Percentiles rank a stretch among this genome's conserved stretches.
These are phyloP conservation scores for Channa striata DNA, from an alignment of 2,797 vertebrate species.

Conservation along the genomic window DNA sequence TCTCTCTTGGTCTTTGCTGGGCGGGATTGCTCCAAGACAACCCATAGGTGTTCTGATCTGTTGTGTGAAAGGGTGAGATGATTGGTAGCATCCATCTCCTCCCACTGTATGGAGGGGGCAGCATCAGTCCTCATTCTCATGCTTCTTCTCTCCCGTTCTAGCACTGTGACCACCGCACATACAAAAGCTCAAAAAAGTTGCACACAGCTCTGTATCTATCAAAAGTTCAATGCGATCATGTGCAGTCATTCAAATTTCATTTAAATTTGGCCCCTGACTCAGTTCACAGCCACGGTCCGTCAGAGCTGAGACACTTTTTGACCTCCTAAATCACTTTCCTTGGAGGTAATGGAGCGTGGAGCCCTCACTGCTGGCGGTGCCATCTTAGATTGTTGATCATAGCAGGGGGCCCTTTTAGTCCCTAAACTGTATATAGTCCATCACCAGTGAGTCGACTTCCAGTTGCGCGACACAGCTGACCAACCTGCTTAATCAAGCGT, in stretches of 20 bases:
- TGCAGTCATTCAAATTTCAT: slow-evolving; percentile 22
- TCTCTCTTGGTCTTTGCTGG: slow-evolving; percentile 6
- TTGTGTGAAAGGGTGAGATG: slow-evolving; percentile 17
- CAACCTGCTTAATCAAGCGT: slow-evolving; percentile 80
- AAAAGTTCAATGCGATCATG: slow-evolving; percentile 4
- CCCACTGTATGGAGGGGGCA: not conserved
- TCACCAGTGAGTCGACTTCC: slow-evolving; percentile 41
- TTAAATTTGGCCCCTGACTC: slow-evolving; percentile 22
- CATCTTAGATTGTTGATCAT: slow-evolving; percentile 65
- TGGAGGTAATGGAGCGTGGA: slow-evolving; percentile 65
- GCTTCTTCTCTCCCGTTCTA: not conserved
- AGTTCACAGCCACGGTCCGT: slow-evolving; percentile 13
- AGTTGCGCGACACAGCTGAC: slow-evolving; percentile 75
- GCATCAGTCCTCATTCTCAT: not conserved
- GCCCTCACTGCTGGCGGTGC: slow-evolving; percentile 50
- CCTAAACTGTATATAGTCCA: slow-evolving; percentile 45
- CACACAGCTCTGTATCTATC: slow-evolving; percentile 14
- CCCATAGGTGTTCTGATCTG: slow-evolving; percentile 9
- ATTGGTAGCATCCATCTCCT: slow-evolving; percentile 33
- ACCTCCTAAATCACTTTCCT: slow-evolving; percentile 62
- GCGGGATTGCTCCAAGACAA: not conserved
- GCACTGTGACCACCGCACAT: not conserved
- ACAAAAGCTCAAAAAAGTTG: slow-evolving; percentile 12
- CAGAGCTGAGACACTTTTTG: slow-evolving; percentile 39
- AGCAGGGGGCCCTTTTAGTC: slow-evolving; percentile 35